Evolutionary conservation across 2,888 invertebrate species (phyloP).

Genomic region (Polydrusus cervinus): DNA sequence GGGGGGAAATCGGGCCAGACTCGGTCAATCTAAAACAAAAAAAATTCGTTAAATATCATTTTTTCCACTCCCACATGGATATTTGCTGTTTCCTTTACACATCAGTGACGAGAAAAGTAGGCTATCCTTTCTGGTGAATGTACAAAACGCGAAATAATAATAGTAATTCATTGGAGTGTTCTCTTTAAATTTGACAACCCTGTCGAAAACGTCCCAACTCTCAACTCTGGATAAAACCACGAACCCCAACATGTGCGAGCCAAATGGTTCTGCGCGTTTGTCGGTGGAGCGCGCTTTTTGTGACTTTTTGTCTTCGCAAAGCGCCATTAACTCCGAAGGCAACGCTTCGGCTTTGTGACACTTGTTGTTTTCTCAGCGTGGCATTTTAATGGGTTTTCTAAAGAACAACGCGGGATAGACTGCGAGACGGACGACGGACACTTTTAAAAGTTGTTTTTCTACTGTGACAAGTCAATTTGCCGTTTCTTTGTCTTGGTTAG

Average conservation of each 20-base stretch:
- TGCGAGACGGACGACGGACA: slow-evolving; percentile 16
- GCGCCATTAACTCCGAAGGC: slow-evolving; percentile 43
- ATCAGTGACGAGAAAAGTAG: too few species aligned
- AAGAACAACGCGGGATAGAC: slow-evolving; percentile 19
- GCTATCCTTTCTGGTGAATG: too few species aligned
- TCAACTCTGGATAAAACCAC: slow-evolving; percentile 2
- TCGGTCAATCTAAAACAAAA: slow-evolving; percentile 68
- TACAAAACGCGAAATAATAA: too few species aligned
- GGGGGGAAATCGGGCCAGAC: slow-evolving; percentile 71
- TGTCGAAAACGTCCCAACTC: slow-evolving; percentile 4
- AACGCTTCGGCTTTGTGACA: slow-evolving; percentile 27
- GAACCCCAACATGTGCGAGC: slow-evolving; percentile 42
- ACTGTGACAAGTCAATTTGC: slow-evolving; percentile 38
- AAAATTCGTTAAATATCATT: neutral
- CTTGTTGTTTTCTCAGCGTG: slow-evolving; percentile 40
- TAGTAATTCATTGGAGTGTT: too few species aligned
- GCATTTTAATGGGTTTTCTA: slow-evolving; percentile 37
- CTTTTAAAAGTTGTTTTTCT: slow-evolving; percentile 22
- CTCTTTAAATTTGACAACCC: slow-evolving; percentile 11
- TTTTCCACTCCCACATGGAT: too few species aligned
- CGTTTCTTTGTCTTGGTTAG: neutral
- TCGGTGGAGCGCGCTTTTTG: slow-evolving; percentile 18
- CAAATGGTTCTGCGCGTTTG: slow-evolving; percentile 44
- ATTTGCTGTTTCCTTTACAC: too few species aligned
- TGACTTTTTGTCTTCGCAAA: slow-evolving; percentile 30